Percentiles rank a stretch among this genome's conserved stretches.
phyloP scores from a whole-genome alignment of 2,888 invertebrate species.

The Pseudeuparius sepicola region DNA sequence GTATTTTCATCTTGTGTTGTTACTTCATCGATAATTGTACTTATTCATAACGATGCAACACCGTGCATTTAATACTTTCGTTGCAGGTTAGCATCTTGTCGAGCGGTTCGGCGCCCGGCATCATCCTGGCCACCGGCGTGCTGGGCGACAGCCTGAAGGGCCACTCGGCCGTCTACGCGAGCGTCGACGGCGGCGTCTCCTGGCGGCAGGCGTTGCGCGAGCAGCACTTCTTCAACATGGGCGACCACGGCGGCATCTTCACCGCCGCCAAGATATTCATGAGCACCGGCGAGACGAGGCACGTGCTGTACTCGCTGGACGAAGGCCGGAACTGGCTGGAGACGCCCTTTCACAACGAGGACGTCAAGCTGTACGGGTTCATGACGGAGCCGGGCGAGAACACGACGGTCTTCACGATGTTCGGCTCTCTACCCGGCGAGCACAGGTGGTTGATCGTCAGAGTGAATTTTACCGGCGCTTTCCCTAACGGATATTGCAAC shows the following conservation, averaged over 20 bases:
- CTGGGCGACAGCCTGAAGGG: slow-evolving; percentile 70
- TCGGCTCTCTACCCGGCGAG: slow-evolving; percentile 67
- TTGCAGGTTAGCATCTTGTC: slow-evolving; percentile 83
- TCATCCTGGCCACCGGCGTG: slow-evolving; percentile 79
- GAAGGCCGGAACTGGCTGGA: slow-evolving; percentile 76
- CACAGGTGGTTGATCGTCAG: slow-evolving; percentile 88
- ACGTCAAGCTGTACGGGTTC: slow-evolving; percentile 75
- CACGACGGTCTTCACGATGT: slow-evolving; percentile 84
- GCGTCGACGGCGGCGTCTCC: slow-evolving; percentile 69
- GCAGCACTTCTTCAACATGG: slow-evolving; percentile 78
- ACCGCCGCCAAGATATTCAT: slow-evolving; percentile 78
- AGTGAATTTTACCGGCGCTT: slow-evolving; percentile 46
- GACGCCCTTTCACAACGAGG: slow-evolving; percentile 56
- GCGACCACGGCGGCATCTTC: slow-evolving; percentile 82
- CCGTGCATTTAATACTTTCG: too few species aligned
- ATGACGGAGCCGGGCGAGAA: slow-evolving; percentile 94
- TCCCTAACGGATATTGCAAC: slow-evolving; percentile 31
- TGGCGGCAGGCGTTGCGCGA: slow-evolving; percentile 69
- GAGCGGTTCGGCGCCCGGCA: slow-evolving; percentile 77
- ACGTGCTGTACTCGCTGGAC: slow-evolving; percentile 74
- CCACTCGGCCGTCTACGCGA: slow-evolving; percentile 69
- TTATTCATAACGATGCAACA: too few species aligned
- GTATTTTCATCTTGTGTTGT: too few species aligned
- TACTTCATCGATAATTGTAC: too few species aligned
- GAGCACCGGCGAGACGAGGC: slow-evolving; percentile 63